Base-by-base conservation (phyloP, 2,888 invertebrate species). In the Physocephala rufipes region DNA sequence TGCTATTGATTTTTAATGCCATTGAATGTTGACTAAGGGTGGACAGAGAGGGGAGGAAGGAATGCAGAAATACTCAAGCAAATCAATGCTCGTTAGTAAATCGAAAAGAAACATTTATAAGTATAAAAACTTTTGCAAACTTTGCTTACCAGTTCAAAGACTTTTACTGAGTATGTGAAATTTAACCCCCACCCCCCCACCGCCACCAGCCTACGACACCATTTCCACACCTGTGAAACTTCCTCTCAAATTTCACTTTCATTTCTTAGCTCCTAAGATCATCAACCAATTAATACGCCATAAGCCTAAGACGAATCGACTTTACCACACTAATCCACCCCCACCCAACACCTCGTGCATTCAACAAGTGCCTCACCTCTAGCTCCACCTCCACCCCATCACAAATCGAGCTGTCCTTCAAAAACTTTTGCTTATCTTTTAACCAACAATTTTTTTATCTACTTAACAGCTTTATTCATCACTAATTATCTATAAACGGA, bases 401-500 rank as follows among this genome's bases (percentile, higher is more conserved):
- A 36, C 36, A 36, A 4, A 7, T 36, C 36, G 9, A 36, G 5
- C 9, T 36, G 36, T 36, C 36, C 36, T 36, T 36, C 36, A 36
- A 36, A 4, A 36, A 7, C 9, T 36, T 36, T 36, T 36, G 5
- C 9, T 9, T 36, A 4, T 36, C 36, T 36, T 13, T 21, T 47
- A 45, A 13, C 47, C 21, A 21, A 24, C 36, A 12, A 21, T 36
- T 36, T 36, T 36, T 62, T 43, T 36, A 12, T 62, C 36, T 58
- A 66, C 63, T 62, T 75, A 75, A 76, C 73, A 73, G 75, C 71
- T 76, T 73, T 74, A 73, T 72, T 76, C 71, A 36, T 9, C 36
- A 69, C 73, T 67, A 69, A 71, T 72, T 67, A 67, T 43, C 28
- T 19, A 45, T n/a, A 49, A 28, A n/a, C 53, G 49, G 36, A 66